These are phyloP conservation scores for Calcarius ornatus DNA, from an alignment of 2,113 vertebrate genomes.

Conservation along the genomic window DNA sequence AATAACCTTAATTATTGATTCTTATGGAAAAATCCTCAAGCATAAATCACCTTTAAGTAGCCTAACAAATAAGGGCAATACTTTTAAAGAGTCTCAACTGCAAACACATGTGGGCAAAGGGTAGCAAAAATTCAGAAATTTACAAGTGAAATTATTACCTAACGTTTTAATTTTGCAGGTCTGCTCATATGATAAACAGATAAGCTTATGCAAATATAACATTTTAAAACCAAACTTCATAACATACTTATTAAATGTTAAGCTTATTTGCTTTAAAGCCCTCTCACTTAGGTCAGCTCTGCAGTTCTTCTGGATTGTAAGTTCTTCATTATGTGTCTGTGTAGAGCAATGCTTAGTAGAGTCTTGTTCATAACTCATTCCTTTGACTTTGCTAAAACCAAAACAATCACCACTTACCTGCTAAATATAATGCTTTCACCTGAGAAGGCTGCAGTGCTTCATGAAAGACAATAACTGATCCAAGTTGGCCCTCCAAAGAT, in stretches of 20 bases:
- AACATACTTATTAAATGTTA: background rate
- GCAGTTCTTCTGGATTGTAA: background rate
- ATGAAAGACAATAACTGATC: slow-evolving; percentile 88
- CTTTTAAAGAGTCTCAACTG: background rate
- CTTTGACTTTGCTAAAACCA: background rate
- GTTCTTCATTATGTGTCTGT: background rate
- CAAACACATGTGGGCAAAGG: background rate
- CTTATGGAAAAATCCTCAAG: background rate
- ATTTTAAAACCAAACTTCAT: background rate
- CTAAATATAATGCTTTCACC: slow-evolving; percentile 88
- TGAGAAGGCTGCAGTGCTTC: slow-evolving; percentile 87
- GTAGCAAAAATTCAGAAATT: background rate
- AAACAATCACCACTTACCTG: slow-evolving; percentile 73
- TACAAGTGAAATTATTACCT: background rate
- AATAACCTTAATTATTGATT: background rate
- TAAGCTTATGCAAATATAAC: background rate
- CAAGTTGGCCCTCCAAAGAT: slow-evolving; percentile 93
- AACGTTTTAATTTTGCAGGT: background rate
- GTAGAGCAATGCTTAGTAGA: background rate
- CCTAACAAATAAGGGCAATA: background rate
- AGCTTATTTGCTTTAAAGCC: background rate
- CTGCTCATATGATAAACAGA: background rate
- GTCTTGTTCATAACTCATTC: background rate
- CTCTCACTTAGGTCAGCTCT: background rate
- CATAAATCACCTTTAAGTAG: background rate